Conservation (phyloP, 2,888 invertebrate genomes). For the Gari tellinella region DNA sequence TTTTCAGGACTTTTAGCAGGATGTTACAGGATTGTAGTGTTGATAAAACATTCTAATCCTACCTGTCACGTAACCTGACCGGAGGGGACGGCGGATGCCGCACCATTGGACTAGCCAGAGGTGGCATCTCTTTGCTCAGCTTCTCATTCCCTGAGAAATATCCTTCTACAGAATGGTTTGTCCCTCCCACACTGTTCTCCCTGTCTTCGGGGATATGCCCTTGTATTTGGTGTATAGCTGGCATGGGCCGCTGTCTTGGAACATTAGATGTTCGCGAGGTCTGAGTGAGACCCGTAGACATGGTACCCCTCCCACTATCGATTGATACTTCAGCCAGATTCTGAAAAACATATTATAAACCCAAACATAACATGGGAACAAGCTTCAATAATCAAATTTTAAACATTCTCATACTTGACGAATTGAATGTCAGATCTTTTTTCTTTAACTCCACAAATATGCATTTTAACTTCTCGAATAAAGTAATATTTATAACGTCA, state of each 20-base stretch:
- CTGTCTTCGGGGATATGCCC: constrained; percentile 70
- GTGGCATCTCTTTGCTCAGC: constrained; percentile 24
- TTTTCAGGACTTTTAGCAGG: no score
- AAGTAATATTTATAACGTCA: no score
- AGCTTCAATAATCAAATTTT: no score
- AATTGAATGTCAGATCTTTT: no score
- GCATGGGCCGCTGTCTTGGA: constrained; percentile 60
- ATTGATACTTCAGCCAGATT: constrained; percentile 78
- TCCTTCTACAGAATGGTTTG: constrained; percentile 44
- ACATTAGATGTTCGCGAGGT: constrained; percentile 63
- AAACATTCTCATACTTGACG: no score
- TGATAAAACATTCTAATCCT: no score
- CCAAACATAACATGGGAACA: not conserved
- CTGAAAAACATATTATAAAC: constrained; percentile 41
- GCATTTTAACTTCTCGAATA: no score
- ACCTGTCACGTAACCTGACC: constrained; percentile 77
- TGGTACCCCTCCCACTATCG: constrained; percentile 83
- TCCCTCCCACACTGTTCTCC: constrained; percentile 60
- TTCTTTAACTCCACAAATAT: no score
- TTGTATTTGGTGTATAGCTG: constrained; percentile 65
- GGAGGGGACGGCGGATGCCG: constrained; percentile 80
- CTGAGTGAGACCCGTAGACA: constrained; percentile 72
- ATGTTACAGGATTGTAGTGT: no score
- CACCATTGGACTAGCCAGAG: constrained; percentile 34
- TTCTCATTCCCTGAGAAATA: constrained; percentile 36